Evolutionary conservation across 2,888 invertebrate genomes (phyloP).

Genomic region (Xylophagus ater): DNA sequence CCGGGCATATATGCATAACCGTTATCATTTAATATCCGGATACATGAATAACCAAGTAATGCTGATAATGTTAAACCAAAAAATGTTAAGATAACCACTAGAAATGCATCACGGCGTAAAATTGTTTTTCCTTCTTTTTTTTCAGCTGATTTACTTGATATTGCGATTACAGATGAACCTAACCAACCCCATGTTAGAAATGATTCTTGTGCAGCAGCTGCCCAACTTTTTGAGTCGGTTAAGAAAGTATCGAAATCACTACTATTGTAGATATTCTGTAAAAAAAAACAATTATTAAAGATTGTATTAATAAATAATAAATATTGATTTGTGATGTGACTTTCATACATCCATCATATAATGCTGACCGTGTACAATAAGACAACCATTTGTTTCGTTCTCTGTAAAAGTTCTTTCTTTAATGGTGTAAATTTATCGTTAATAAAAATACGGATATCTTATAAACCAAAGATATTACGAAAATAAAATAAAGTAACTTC

Average conservation of each 20-base stretch:
- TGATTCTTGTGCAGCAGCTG: constrained; percentile 77
- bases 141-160: constrained; percentile 30
- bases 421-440: too few relatives aligned
- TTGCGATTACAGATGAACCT: constrained; percentile 35
- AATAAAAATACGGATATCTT: too few relatives aligned
- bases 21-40: constrained; percentile 61
- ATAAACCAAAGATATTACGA: too few relatives aligned
- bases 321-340: too few relatives aligned
- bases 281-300: constrained; percentile 7
- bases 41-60: constrained; percentile 71
- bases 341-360: too few relatives aligned
- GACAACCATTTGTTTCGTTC: too few relatives aligned
- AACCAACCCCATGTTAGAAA: constrained; percentile 82
- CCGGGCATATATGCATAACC: constrained; percentile 69
- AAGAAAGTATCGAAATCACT: constrained; percentile 80
- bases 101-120: constrained; percentile 49
- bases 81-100: constrained; percentile 60
- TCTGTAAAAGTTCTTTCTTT: too few relatives aligned
- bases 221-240: constrained; percentile 72
- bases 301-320: too few relatives aligned
- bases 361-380: too few relatives aligned
- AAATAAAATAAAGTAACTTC: too few relatives aligned
- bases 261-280: constrained; percentile 62
- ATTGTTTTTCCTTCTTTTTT: constrained; percentile 24
- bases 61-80: constrained; percentile 63